Evolutionary conservation across 92 coral and sea anemone genomes (phyloP), one percentile per base, ranked within the genome.

Genomic region (Siderastrea radians): DNA sequence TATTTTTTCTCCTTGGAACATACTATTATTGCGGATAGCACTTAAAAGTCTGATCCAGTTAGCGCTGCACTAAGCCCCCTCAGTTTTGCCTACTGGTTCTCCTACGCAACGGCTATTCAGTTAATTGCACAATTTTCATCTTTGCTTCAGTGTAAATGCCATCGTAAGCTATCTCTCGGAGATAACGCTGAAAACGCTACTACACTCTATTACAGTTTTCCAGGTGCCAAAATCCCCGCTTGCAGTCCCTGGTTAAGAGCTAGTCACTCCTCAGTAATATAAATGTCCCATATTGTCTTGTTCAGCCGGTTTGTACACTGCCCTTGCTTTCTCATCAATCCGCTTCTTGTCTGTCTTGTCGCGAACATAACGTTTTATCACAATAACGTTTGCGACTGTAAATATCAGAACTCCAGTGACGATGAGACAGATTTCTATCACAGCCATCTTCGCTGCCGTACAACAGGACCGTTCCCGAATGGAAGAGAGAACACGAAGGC

Each of bases 361-460:
- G 48, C 49, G 12, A 44, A 82, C 14, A 19, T 57, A 82, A 4
- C 55, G 50, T 70, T 47, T 69, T 19, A 82, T 48, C 47, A 47
- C 78, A 17, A 58, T 3, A 55, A 58, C 67, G 48, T 82, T 82
- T 71, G 63, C 68, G 69, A 58, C 69, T 57, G 86, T 38, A 16
- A 82, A 52, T 48, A 70, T 82, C 15, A 82, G 15, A 1, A 82
- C 78, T 2, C 69, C 86, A 15, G 47, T 8, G 67, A 70, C 26
- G n/a, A 82, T 59, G 12, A 82, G 64, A 55, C 78, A 70, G 57
- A 70, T 70, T 54, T 55, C 86, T 48, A 82, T 8, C 55, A 82
- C 47, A 38, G 58, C 48, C 86, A 82, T 82, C 54, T 1, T 60
- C 43, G 45, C 49, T 49, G 12, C 10, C 13, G 15, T 15, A 58